Evolutionary conservation across 2,113 vertebrate species (phyloP), one percentile per base, ranked within the genome.

Genomic region (Semnornis frantzii): DNA sequence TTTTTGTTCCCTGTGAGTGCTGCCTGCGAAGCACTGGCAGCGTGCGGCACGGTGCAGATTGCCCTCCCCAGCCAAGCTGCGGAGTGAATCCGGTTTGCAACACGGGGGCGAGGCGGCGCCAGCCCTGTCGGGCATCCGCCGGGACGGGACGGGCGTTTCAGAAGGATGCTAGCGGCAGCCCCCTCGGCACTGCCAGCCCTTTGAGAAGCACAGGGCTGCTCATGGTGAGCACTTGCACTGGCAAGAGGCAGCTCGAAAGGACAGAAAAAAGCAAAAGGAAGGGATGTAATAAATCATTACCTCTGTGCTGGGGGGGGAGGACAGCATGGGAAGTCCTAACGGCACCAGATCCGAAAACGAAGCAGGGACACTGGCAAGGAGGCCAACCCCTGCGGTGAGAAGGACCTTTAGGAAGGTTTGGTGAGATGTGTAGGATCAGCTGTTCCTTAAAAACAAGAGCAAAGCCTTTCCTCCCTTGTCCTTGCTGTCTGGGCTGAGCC

Each of bases 111-210:
- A 62, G 39, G 78, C 44, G 21, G 9, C 3, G 1, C 8, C 42
- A 10, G 18, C 2, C 27, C 64, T 3, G 50, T 16, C 9, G 42
- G 39, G 30, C 50, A 39, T 8, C 54, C n/a, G 75, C 4, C 6
- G 2, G 69, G 39, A 0, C 1, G 21, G 7, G 48, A 0, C 12
- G 60, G 64, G 21, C 48, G 44, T 42, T 50, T 63, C 1, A 5
- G 74, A 58, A 52, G 42, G 34, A 19, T 50, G 23, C 5, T 54
- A 59, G 72, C 54, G 79, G 63, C 76, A 68, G 16, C 17, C 27
- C 52, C 27, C 18, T 7, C 11, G 48, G 37, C 20, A 27, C n/a
- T 12, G 2, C 20, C 37, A 57, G 33, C 60, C 75, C 39, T 62
- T 54, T 17, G 62, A 31, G 83, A 48, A 9, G 10, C 63, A 20